A percentile compares a stretch with the other conserved stretches of the same genome.
These are phyloP conservation scores for Boleophthalmus pectinirostris DNA, from an alignment of 2,113 vertebrate genomes.

Conservation along the genomic window DNA sequence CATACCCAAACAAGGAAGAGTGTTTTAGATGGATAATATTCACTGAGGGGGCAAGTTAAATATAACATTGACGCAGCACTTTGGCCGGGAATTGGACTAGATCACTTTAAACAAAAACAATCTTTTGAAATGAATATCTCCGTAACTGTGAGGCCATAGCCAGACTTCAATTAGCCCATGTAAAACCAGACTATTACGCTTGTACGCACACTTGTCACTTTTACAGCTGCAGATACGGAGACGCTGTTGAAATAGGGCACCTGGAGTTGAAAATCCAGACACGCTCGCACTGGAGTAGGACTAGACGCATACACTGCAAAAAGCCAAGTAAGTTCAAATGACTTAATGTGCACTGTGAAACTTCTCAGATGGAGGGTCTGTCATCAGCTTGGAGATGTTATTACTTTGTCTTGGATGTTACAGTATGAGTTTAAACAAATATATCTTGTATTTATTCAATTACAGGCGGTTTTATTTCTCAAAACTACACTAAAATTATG, in stretches of 20 bases:
- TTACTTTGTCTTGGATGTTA: too few species aligned
- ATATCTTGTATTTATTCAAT: too few species aligned
- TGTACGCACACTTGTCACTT: conserved; percentile 58
- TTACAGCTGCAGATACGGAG: conserved; percentile 34
- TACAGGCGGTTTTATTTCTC: too few species aligned
- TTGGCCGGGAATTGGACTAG: background rate
- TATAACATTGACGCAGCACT: background rate
- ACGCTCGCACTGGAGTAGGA: conserved; percentile 7
- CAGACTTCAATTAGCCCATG: conserved; percentile 26
- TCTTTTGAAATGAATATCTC: conserved; percentile 8
- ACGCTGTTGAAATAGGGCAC: conserved; percentile 49
- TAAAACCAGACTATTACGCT: conserved; percentile 19
- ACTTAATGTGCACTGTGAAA: too few species aligned
- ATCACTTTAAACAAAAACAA: conserved; percentile 1
- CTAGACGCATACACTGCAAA: conserved; percentile 10
- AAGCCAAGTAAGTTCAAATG: too few species aligned
- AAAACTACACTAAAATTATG: too few species aligned
- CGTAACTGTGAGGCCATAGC: background rate
- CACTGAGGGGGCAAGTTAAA: background rate
- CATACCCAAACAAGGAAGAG: background rate
- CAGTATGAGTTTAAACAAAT: too few species aligned
- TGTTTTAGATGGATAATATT: background rate
- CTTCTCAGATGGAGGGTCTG: too few species aligned
- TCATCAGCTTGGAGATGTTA: too few species aligned
- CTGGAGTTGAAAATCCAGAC: conserved; percentile 48